Evolutionary conservation across 2,888 invertebrate genomes (phyloP).

Genomic region (Caenorhabditis sp.): DNA sequence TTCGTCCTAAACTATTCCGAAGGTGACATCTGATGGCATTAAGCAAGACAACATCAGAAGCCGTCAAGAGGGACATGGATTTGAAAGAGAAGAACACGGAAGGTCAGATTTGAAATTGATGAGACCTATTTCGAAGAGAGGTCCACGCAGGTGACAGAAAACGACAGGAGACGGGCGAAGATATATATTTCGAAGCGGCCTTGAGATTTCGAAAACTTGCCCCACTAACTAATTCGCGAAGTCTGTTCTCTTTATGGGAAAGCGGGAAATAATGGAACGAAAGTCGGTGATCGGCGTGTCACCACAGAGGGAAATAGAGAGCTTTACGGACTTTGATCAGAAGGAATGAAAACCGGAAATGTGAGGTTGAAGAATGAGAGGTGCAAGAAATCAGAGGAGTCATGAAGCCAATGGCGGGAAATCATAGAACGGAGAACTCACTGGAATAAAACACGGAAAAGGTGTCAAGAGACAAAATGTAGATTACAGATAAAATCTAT

Average conservation of each 20-base stretch:
- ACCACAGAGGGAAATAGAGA: conserved; percentile 13
- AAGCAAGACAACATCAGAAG: conserved; percentile 6
- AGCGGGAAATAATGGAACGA: conserved; percentile 31
- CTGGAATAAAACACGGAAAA: no score
- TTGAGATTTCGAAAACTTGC: conserved; percentile 62
- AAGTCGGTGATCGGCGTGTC: conserved; percentile 21
- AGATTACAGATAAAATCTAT: no score
- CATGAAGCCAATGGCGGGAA: no score
- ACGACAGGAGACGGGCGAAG: conserved; percentile 18
- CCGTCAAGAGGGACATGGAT: conserved; percentile 1
- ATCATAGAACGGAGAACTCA: no score
- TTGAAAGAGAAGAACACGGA: conserved; percentile 19
- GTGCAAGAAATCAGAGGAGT: no score
- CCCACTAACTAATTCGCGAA: conserved; percentile 57
- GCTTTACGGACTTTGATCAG: conserved; percentile 37
- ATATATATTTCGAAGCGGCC: conserved; percentile 52
- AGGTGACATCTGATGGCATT: conserved; percentile 38
- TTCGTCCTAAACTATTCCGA: conserved; percentile 33
- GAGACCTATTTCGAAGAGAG: conserved; percentile 3
- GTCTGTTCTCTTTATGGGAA: conserved; percentile 31
- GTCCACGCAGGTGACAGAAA: conserved; percentile 50
- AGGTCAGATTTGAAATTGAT: conserved; percentile 56
- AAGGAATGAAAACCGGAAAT: conserved; percentile 23
- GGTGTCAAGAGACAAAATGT: no score
- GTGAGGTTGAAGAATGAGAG: neutral